phyloP scores from a whole-genome alignment of 2,797 vertebrate genomes.

The Coccyzus lansbergi region DNA sequence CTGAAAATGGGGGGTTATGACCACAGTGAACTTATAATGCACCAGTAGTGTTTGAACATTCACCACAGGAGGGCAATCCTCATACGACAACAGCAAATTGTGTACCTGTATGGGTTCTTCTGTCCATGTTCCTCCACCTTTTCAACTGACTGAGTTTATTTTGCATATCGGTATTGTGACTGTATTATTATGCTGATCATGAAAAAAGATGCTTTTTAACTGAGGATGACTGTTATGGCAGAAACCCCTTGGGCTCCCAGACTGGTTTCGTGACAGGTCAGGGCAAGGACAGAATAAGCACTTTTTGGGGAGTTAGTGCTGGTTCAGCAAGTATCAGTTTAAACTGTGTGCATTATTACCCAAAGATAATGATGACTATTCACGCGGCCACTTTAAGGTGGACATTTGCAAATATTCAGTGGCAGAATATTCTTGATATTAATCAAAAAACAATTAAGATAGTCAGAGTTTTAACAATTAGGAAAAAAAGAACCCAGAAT shows the following conservation, averaged over 20 bases:
- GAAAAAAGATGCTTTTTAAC: not conserved
- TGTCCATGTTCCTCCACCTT: rapidly evolving
- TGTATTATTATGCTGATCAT: not conserved
- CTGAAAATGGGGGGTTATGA: not conserved
- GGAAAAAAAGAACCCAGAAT: not conserved
- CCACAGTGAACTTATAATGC: not conserved
- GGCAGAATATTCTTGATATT: not conserved
- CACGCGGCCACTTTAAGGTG: not conserved
- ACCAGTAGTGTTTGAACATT: not conserved
- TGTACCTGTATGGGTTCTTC: not conserved
- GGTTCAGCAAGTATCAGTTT: not conserved
- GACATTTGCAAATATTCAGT: not conserved
- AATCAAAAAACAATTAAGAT: not conserved
- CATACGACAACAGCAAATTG: not conserved
- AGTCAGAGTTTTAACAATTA: not conserved
- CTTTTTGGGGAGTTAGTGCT: not conserved
- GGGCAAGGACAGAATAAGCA: not conserved
- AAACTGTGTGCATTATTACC: not conserved
- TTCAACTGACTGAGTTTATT: not conserved
- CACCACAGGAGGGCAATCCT: slow-evolving; percentile 2
- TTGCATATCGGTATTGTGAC: not conserved
- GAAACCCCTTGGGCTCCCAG: not conserved
- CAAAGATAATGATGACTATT: not conserved
- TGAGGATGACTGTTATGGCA: not conserved
- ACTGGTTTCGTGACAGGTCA: not conserved